Percentiles rank a stretch among this genome's conserved stretches.
phyloP scores from a whole-genome alignment of 2,113 vertebrate species.

The Chunga burmeisteri region DNA sequence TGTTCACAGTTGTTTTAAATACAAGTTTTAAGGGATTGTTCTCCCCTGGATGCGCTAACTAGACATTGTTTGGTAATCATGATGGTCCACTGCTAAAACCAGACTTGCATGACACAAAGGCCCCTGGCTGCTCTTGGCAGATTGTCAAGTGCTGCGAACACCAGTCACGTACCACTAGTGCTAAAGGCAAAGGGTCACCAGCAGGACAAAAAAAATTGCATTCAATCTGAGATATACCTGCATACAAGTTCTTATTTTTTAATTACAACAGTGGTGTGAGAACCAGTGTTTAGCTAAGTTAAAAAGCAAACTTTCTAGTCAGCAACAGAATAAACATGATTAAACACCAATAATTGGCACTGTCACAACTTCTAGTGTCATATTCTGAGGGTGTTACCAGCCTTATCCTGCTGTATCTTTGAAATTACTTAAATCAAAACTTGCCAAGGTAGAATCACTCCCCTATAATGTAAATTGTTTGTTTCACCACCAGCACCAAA shows the following conservation, averaged over 20 bases:
- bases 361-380: neutral
- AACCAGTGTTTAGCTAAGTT: neutral
- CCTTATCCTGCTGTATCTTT: neutral
- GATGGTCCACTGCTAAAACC: neutral
- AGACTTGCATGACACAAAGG: neutral
- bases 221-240: neutral
- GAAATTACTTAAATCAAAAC: neutral
- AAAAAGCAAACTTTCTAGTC: neutral
- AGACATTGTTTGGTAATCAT: rapidly evolving
- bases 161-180: neutral
- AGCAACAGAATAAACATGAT: neutral
- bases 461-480: neutral
- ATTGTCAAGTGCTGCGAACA: rapidly evolving
- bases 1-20: neutral
- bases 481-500: neutral
- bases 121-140: neutral
- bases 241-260: neutral
- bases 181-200: neutral
- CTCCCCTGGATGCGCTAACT: neutral
- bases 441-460: neutral
- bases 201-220: neutral
- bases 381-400: neutral
- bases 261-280: neutral
- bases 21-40: neutral
- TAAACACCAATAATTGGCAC: neutral